Percentiles rank a stretch among this genome's conserved stretches.
Evolutionary conservation across 2,797 vertebrate species (phyloP).

Genomic region (Pampus argenteus): DNA sequence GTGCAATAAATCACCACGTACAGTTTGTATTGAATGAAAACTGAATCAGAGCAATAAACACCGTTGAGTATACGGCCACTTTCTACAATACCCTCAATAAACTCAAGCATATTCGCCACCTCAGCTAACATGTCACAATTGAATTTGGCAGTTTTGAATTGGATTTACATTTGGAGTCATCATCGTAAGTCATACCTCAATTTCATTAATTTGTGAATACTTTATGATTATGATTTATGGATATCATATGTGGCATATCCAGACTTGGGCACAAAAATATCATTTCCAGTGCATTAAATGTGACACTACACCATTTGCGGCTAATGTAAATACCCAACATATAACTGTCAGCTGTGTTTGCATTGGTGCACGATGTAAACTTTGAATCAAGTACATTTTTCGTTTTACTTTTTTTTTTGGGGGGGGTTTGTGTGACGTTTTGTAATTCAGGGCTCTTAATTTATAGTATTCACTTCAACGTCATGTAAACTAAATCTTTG

Average conservation of each 20-base stretch:
- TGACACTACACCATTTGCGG: slow-evolving; percentile 5
- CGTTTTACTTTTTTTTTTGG: neutral
- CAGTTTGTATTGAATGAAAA: slow-evolving; percentile 49
- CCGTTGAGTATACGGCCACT: slow-evolving; percentile 42
- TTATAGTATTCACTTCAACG: slow-evolving; percentile 27
- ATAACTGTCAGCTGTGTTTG: neutral
- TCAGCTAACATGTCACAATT: slow-evolving; percentile 61
- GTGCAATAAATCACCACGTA: slow-evolving; percentile 56
- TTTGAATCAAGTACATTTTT: neutral
- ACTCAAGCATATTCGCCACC: slow-evolving; percentile 59
- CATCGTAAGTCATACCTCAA: slow-evolving; percentile 46
- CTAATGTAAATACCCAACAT: neutral
- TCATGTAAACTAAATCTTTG: slow-evolving; percentile 18
- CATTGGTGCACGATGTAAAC: neutral
- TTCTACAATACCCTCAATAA: slow-evolving; percentile 50
- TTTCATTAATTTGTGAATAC: slow-evolving; percentile 55
- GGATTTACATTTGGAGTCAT: slow-evolving; percentile 57
- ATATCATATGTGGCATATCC: slow-evolving; percentile 26
- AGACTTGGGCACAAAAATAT: slow-evolving; percentile 12
- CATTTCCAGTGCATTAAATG: slow-evolving; percentile 16
- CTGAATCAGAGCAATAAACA: slow-evolving; percentile 46
- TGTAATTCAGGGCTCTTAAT: slow-evolving; percentile 26
- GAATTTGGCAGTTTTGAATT: slow-evolving; percentile 69
- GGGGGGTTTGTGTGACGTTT: slow-evolving; percentile 14
- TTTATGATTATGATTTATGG: slow-evolving; percentile 53